phyloP scores from a whole-genome alignment of 23 tunicate species.

The Ciona savignyi region DNA sequence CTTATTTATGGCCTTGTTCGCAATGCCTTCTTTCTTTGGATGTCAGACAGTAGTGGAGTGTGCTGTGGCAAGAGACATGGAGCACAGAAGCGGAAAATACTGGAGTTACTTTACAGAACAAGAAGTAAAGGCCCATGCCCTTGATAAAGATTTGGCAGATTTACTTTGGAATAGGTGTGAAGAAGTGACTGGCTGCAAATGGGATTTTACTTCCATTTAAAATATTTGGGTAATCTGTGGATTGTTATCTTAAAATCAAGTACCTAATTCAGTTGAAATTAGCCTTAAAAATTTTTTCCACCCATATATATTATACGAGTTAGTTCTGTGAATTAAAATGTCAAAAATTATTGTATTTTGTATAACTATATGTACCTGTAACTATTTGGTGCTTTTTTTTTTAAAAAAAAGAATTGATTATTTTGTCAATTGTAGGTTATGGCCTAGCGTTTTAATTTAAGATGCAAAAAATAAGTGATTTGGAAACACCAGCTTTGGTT shows the following conservation, averaged over 20 bases:
- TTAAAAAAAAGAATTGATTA: too few relatives aligned
- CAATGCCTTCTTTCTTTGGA: background rate
- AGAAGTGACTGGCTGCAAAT: background rate
- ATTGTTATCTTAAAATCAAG: too few relatives aligned
- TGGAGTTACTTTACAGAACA: background rate
- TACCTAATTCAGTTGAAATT: too few relatives aligned
- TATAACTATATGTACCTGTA: too few relatives aligned
- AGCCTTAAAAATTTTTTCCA: too few relatives aligned
- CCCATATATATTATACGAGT: too few relatives aligned
- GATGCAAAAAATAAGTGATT: constrained; percentile 20
- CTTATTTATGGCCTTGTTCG: background rate
- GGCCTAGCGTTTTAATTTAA: background rate
- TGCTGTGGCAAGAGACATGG: background rate
- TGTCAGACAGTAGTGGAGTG: background rate
- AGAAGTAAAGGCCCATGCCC: background rate
- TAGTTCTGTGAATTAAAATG: too few relatives aligned
- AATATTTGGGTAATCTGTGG: too few relatives aligned
- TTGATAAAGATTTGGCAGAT: background rate
- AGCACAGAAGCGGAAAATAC: background rate
- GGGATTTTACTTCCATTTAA: background rate
- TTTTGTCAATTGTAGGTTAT: too few relatives aligned
- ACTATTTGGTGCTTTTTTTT: too few relatives aligned
- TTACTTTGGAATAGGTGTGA: background rate
- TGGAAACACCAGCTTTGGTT: constrained; percentile 59
- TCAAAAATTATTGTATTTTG: too few relatives aligned